Base-by-base conservation (phyloP, 2,797 vertebrate genomes). In the Glyptemys insculpta region DNA sequence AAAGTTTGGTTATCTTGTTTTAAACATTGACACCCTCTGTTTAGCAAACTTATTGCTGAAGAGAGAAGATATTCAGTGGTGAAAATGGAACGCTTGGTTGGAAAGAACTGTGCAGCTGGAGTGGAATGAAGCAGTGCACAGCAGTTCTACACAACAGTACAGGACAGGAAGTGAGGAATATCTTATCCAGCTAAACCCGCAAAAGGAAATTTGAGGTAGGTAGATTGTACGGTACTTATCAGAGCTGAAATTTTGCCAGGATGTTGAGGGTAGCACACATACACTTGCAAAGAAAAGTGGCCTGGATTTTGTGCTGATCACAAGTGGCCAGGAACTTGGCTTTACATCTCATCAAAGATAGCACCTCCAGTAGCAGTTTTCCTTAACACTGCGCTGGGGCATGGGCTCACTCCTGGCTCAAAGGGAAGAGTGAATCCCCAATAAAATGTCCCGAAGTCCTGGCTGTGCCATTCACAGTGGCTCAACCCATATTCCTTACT, bases 321-420 rank as follows among this genome's bases (percentile, higher is more conserved):
- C 50, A 44, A 16, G 86, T 16, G 80, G 16, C n/a, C 21, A 53
- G 47, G 81, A 78, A 5, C 1, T 91, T 37, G 79, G 25, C 25
- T 87, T 91, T 68, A 29, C 12, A 14, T 37, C 23, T 91, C 12
- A 31, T 83, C n/a, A 52, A 79, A 85, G 68, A 37, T 34, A 62
- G 4, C 19, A 41, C 12, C 47, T 31, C 62, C 86, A 41, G n/a
- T 27, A 85, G 14, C 34, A 72, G 68, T 47, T 54, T 16, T 84
- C 12, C 5, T 31, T 86, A 47, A 29, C 29, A 92, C 21, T 72
- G 41, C 2, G 10, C 49, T 49, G 37, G 88, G 65, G 23, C 57
- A 6, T 19, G 0, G 0, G 49, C 89, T 62, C 37, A 14, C 31
- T 19, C 0, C 0, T 18, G 59, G 83, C 76, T 91, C 34, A 41